Conservation (phyloP, 2,797 vertebrate species). For the Cichlasoma orientale region DNA sequence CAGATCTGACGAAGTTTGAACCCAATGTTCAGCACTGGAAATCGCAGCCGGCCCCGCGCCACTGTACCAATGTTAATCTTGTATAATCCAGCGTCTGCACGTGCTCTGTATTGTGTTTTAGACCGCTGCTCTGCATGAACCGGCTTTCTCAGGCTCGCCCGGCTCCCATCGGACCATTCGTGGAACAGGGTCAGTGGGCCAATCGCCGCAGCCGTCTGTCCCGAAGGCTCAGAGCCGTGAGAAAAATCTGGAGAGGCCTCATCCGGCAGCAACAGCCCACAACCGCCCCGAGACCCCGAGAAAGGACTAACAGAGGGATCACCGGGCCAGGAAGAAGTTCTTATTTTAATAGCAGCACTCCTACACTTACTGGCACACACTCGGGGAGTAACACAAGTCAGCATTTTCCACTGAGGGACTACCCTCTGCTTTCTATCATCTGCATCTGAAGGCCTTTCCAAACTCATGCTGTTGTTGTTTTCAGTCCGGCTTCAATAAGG, state of each 20-base stretch:
- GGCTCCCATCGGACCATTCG: constrained; percentile 45
- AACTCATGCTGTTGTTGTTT: constrained; percentile 45
- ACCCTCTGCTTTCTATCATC: constrained; percentile 33
- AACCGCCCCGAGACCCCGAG: constrained; percentile 28
- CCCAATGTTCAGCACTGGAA: background rate
- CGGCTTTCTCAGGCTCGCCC: constrained; percentile 54
- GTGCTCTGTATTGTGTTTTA: constrained; percentile 41
- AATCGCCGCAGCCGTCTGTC: constrained; percentile 53
- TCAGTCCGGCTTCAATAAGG: background rate
- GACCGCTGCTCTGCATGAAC: constrained; percentile 11
- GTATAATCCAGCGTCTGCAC: constrained; percentile 45
- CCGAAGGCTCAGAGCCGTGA: constrained; percentile 71
- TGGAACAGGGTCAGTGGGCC: constrained; percentile 72
- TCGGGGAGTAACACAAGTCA: constrained; percentile 63
- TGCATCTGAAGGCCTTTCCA: constrained; percentile 32
- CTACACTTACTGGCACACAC: constrained; percentile 41
- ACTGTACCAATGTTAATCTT: constrained; percentile 45
- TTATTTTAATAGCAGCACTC: constrained; percentile 45
- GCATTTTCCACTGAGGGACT: constrained; percentile 70
- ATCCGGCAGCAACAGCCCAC: constrained; percentile 53
- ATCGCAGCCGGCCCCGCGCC: background rate
- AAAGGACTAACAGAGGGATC: constrained; percentile 35
- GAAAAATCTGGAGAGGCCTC: constrained; percentile 71
- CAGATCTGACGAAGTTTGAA: background rate
- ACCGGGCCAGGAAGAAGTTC: constrained; percentile 4